Percentiles rank a stretch among this genome's conserved stretches.
phyloP scores from a whole-genome alignment of 2,888 invertebrate genomes.

The Andrena hattorfiana region DNA sequence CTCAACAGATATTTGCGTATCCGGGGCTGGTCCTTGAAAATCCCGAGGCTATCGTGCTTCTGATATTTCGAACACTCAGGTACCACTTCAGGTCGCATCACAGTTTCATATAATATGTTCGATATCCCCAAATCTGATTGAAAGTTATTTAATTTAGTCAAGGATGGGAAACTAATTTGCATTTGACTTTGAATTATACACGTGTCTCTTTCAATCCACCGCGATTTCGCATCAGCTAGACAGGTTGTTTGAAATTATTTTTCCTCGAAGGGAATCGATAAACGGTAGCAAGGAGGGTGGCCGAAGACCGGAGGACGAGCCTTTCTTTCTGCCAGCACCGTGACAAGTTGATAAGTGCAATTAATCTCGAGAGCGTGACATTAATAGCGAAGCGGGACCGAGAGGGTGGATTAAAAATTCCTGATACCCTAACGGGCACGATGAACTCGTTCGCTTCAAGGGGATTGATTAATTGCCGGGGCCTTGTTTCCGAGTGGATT shows the following conservation, averaged over 20 bases:
- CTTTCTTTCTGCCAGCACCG: neutral
- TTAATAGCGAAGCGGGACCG: conserved; percentile 54
- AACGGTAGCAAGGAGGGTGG: neutral
- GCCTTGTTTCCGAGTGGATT: conserved; percentile 54
- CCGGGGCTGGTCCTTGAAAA: too few relatives aligned
- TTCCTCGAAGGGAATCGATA: neutral
- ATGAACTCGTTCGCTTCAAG: conserved; percentile 55
- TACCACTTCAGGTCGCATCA: too few relatives aligned
- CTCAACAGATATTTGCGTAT: neutral
- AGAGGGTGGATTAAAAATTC: conserved; percentile 65
- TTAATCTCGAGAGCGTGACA: conserved; percentile 66
- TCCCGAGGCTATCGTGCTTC: too few relatives aligned
- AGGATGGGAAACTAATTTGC: neutral
- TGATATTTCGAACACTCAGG: too few relatives aligned
- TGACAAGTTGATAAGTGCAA: conserved; percentile 59
- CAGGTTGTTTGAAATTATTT: conserved; percentile 4
- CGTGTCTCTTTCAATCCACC: neutral
- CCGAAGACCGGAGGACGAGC: neutral
- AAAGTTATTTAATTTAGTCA: neutral
- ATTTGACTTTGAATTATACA: neutral
- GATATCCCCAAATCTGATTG: too few relatives aligned
- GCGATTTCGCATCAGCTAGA: neutral
- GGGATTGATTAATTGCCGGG: conserved; percentile 52
- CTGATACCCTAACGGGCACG: conserved; percentile 53
- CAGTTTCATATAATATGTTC: too few relatives aligned